phyloP scores from a whole-genome alignment of 2,113 vertebrate genomes.

The Gobius niger region DNA sequence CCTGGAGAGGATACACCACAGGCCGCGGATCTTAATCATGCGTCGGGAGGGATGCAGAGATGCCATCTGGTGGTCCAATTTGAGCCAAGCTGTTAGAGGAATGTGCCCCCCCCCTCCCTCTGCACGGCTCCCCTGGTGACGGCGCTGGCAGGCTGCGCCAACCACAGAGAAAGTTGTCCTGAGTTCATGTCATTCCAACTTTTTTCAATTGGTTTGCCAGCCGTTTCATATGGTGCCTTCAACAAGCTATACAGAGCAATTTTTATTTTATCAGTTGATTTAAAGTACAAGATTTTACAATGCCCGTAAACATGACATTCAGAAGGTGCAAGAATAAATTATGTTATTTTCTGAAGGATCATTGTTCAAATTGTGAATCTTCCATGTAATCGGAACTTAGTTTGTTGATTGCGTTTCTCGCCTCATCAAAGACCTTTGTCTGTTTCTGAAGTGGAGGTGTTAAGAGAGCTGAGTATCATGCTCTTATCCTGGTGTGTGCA shows the following conservation, averaged over 20 bases:
- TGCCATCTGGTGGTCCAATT: slow-evolving; percentile 71
- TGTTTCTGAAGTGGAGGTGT: no score
- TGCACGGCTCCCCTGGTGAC: slow-evolving; percentile 32
- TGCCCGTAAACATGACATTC: no score
- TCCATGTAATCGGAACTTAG: no score
- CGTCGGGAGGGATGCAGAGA: slow-evolving; percentile 66
- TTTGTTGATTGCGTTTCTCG: background rate
- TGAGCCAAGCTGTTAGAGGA: slow-evolving; percentile 65
- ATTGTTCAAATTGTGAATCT: no score
- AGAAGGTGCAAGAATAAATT: no score
- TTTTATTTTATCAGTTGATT: no score
- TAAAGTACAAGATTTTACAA: no score
- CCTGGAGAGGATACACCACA: slow-evolving; percentile 57
- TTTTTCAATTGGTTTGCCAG: slow-evolving; percentile 40
- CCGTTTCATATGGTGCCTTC: slow-evolving; percentile 23
- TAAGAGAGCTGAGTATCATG: slow-evolving; percentile 9
- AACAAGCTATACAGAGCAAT: background rate
- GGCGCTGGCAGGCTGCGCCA: slow-evolving; percentile 49
- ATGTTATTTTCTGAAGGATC: no score
- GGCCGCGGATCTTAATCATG: slow-evolving; percentile 58
- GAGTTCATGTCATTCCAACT: slow-evolving; percentile 43
- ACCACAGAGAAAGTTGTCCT: slow-evolving; percentile 37
- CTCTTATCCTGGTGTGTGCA: slow-evolving; percentile 52
- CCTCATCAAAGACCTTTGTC: background rate
- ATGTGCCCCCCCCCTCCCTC: slow-evolving; percentile 52